These are phyloP conservation scores for Zingel zingel DNA, from an alignment of 2,113 vertebrate species.

Conservation along the genomic window DNA sequence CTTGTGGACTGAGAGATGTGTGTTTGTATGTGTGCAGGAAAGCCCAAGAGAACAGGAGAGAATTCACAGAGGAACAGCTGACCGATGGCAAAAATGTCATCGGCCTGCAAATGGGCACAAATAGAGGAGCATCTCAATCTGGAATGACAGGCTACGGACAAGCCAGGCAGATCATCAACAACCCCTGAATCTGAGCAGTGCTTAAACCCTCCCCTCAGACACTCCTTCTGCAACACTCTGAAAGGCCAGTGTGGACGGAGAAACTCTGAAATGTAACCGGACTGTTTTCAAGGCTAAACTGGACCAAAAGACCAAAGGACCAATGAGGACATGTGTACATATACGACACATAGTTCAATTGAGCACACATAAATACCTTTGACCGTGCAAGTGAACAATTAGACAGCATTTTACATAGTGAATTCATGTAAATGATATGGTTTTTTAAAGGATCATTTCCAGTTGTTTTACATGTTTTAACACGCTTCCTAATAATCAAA, in stretches of 20 bases:
- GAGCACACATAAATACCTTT: conserved; percentile 10
- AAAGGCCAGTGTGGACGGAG: conserved; percentile 42
- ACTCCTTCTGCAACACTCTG: conserved; percentile 20
- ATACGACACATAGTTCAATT: conserved; percentile 33
- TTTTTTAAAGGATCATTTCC: conserved; percentile 14
- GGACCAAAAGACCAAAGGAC: conserved; percentile 71
- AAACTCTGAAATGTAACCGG: conserved; percentile 38
- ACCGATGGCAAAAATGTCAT: conserved; percentile 93
- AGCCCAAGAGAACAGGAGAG: conserved; percentile 93
- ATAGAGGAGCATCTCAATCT: conserved; percentile 93
- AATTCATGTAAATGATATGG: conserved; percentile 26
- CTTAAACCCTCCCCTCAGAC: not conserved
- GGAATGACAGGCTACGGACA: conserved; percentile 95
- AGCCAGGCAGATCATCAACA: conserved; percentile 91
- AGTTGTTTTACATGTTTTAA: conserved; percentile 34
- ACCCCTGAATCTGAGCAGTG: conserved; percentile 46
- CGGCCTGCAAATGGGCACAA: conserved; percentile 96
- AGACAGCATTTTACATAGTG: conserved; percentile 1
- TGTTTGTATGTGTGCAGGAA: conserved; percentile 85
- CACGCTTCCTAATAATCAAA: conserved; percentile 17
- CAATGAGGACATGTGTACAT: conserved; percentile 56
- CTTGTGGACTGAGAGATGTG: conserved; percentile 30
- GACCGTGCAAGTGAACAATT: conserved; percentile 13
- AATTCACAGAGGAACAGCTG: conserved; percentile 93
- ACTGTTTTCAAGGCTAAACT: conserved; percentile 67